These are phyloP conservation scores for Melanostoma mellinum DNA, from an alignment of 2,888 invertebrate genomes.

Conservation along the genomic window DNA sequence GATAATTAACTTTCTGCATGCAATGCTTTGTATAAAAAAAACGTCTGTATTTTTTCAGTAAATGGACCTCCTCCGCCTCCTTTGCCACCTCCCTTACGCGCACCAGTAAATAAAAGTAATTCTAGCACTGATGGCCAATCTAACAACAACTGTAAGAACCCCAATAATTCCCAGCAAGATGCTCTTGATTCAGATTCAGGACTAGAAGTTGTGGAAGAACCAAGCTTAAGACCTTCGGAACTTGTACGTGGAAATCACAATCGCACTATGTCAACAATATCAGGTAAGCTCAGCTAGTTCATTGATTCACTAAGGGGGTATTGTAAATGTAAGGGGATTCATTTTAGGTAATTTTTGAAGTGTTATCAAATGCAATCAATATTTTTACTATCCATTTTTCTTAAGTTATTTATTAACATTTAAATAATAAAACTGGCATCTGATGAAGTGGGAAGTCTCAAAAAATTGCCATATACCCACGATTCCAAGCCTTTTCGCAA, in stretches of 20 bases:
- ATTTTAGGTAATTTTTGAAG: no score
- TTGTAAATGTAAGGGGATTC: no score
- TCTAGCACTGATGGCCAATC: conserved; percentile 56
- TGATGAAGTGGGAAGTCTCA: no score
- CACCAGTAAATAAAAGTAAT: conserved; percentile 76
- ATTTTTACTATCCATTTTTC: no score
- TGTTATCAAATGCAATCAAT: no score
- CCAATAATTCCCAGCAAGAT: conserved; percentile 70
- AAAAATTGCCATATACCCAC: no score
- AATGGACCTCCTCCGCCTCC: conserved; percentile 88
- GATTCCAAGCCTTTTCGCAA: no score
- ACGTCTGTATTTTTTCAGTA: conserved; percentile 72
- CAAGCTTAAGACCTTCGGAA: conserved; percentile 86
- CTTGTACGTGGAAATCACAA: conserved; percentile 84
- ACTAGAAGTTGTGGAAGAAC: conserved; percentile 86
- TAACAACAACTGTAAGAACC: conserved; percentile 69
- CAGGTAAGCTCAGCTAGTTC: conserved; percentile 80
- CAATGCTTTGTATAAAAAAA: neutral
- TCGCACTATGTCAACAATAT: conserved; percentile 84
- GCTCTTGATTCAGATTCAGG: conserved; percentile 81
- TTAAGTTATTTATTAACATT: no score
- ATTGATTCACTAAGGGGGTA: no score
- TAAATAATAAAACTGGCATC: no score
- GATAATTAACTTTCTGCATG: neutral
- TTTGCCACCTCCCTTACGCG: conserved; percentile 85